These are phyloP conservation scores for Isotomurus palustris DNA, from an alignment of 2,888 invertebrate genomes.

Conservation along the genomic window DNA sequence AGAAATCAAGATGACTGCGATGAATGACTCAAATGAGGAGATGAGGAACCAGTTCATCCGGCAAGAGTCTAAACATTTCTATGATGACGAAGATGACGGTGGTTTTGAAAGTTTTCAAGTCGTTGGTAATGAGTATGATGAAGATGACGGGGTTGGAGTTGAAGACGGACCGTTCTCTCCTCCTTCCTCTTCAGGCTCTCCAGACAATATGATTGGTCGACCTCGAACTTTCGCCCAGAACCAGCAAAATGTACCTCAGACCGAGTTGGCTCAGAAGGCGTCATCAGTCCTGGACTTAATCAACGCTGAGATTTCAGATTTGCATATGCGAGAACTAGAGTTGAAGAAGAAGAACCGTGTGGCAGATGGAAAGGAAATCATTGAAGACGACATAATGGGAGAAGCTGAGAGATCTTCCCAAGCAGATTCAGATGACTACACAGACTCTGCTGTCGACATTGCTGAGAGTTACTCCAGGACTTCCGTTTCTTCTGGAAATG, in stretches of 20 bases:
- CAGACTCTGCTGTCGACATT: constrained; percentile 34
- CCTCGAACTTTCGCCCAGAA: constrained; percentile 23
- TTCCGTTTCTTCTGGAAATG: constrained; percentile 33
- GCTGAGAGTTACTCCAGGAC: constrained; percentile 29
- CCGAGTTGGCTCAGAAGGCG: constrained; percentile 32
- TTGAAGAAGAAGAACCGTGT: constrained; percentile 24
- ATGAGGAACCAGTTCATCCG: constrained; percentile 14
- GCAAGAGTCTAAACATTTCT: constrained; percentile 12
- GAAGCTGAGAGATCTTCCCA: constrained; percentile 28
- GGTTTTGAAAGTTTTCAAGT: constrained; percentile 37
- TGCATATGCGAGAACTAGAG: constrained; percentile 38
- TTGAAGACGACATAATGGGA: constrained; percentile 18
- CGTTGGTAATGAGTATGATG: constrained; percentile 18
- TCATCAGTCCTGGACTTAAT: constrained; percentile 36
- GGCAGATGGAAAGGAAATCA: constrained; percentile 5
- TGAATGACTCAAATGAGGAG: constrained; percentile 1
- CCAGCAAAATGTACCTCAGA: constrained; percentile 25
- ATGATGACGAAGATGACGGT: constrained; percentile 33
- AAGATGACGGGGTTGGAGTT: constrained; percentile 7
- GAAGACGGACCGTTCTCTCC: not conserved
- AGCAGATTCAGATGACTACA: constrained; percentile 31
- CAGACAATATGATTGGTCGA: constrained; percentile 17
- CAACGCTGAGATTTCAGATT: constrained; percentile 39
- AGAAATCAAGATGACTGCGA: too few species aligned
- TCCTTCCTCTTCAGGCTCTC: constrained; percentile 2